Base-by-base conservation (phyloP, 2,113 vertebrate species). In the Halichoeres trimaculatus region DNA sequence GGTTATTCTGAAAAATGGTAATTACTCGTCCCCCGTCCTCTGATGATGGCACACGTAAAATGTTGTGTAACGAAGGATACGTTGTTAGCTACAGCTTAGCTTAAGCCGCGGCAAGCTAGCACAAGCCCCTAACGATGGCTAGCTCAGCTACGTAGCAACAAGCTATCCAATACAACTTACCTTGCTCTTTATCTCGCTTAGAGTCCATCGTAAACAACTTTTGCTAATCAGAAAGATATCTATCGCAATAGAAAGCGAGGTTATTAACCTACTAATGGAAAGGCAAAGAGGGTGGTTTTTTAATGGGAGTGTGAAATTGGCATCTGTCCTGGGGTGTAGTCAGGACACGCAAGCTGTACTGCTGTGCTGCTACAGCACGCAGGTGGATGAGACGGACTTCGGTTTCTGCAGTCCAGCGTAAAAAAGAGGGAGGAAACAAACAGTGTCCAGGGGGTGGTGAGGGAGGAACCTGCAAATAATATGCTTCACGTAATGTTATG, bases 161-260 rank as follows among this genome's bases (percentile, higher is more conserved):
- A 88, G 85, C 88, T 71, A 47, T 52, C 59, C 56, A 53, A 60
- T 30, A 26, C 56, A 73, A 91, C 93, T 91, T 80, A 94, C 94
- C 94, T 63, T 92, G 90, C 8, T 94, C 93, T 57, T 90, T 93
- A 8, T 95, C 94, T 70, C 92, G 91, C 84, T 94, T 94, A 0
- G 68, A 80, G 53, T 94, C 94, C 94, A 95, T 95, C 48, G 24
- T 76, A 70, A 59, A 59, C 23, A 80, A 79, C 73, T 76, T 75
- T 71, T 51, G 51, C 47, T 10, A 47, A 38, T 40, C 1, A 17
- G 26, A 51, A 74, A 72, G 30, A 26, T 47, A 40, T 55, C 17
- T 66, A 52, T 43, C 1, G 30, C 16, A 35, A 38, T 13, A 53
- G 58, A 64, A 22, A 41, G 34, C n/a, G 54, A 35, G 7, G 40